These are phyloP conservation scores for Exaiptasia diaphana DNA, from an alignment of 64 coral and sea anemone genomes.

Conservation along the genomic window DNA sequence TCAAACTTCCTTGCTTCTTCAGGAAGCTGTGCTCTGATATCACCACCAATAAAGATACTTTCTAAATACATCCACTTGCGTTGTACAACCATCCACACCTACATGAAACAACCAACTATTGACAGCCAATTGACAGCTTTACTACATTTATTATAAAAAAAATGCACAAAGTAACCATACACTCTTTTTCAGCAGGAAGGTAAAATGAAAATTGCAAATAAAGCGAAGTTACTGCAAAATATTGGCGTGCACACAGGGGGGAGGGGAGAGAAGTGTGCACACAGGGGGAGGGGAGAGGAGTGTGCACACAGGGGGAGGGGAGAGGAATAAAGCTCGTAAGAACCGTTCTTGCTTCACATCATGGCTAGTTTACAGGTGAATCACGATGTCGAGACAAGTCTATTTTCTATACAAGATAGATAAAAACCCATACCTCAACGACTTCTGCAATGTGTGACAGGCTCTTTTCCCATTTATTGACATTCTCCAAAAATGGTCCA, in stretches of 20 bases:
- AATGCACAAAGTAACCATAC: neutral
- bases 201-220: neutral
- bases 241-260: too few relatives aligned
- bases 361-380: too few relatives aligned
- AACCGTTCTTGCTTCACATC: too few relatives aligned
- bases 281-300: too few relatives aligned
- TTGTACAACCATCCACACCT: constrained; percentile 99
- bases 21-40: constrained; percentile 96
- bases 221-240: too few relatives aligned
- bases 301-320: too few relatives aligned
- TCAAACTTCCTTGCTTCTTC: constrained; percentile 99
- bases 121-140: too few relatives aligned
- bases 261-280: too few relatives aligned
- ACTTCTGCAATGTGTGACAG: constrained; percentile 96
- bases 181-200: neutral
- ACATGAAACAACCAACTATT: constrained; percentile 77
- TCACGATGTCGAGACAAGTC: too few relatives aligned
- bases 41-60: constrained; percentile 97
- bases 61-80: constrained; percentile 99
- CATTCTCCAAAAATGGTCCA: constrained; percentile 93
- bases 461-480: constrained; percentile 99
- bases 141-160: neutral
- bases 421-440: constrained; percentile 67
- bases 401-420: too few relatives aligned
- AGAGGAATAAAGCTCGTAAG: too few relatives aligned